Evolutionary conservation across 2,113 vertebrate species (phyloP), one percentile per base, ranked within the genome.

Genomic region (Nibea coibor): DNA sequence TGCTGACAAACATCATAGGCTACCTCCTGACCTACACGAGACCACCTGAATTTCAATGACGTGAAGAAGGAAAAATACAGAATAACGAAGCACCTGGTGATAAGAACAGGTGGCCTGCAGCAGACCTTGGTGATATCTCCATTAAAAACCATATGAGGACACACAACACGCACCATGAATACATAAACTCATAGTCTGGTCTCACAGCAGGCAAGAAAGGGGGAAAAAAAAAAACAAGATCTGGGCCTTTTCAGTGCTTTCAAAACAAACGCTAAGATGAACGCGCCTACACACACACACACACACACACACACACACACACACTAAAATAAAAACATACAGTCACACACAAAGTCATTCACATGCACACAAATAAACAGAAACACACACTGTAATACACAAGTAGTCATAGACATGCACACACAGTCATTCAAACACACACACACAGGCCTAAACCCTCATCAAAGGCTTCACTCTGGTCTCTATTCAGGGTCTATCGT

Each of bases 401-500:
- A 68, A 54, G 65, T 48, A 51, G 69, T 56, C 66, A 66, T 20
- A 79, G 58, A 56, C 64, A 65, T 17, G 24, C 62, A 82, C 73
- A 86, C 87, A 71, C 71, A 68, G n/a, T 51, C 22, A 84, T 62
- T 75, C 73, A 85, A 56, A 81, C 71, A 56, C 65, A 80, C 78
- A 87, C 28, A 31, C 35, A 39, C 75, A 84, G 57, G 75, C 80
- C 80, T 73, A 86, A 88, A 91, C 81, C 81, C 82, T 89, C 83
- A 84, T 92, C 84, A 93, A 90, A 92, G 88, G 85, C 85, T 88
- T 88, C 83, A 67, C 87, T 89, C 90, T 71, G 80, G 83, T 88
- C 87, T 81, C 89, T 80, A 92, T 92, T 92, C 88, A 91, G 86
- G 81, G 75, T 85, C 86, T 80, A 81, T 85, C 31, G 93, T 94